A percentile compares a stretch with the other conserved stretches of the same genome.
Conservation (phyloP, 1,140 invertebrate species). For the Diachasma alloeum region DNA sequence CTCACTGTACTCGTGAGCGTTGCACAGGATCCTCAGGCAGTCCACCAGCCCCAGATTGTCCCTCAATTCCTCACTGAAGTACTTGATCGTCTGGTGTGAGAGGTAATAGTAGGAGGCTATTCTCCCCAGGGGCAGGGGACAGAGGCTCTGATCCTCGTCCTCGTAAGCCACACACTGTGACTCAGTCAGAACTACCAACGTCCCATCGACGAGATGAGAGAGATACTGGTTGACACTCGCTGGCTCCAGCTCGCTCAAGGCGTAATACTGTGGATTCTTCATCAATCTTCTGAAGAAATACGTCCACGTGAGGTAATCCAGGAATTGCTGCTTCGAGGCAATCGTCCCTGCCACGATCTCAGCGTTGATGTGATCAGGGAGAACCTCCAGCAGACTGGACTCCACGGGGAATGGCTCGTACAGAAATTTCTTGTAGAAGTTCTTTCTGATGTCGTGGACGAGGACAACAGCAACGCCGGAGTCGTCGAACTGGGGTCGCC, state of each 20-base stretch:
- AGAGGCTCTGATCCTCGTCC: slow-evolving; percentile 69
- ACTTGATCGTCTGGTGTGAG: slow-evolving; percentile 89
- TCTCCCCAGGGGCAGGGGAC: slow-evolving; percentile 87
- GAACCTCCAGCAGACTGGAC: slow-evolving; percentile 88
- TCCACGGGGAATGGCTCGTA: slow-evolving; percentile 99
- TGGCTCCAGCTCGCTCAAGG: slow-evolving; percentile 80
- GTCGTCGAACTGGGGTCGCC: slow-evolving; percentile 95
- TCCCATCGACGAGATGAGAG: slow-evolving; percentile 79
- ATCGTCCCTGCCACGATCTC: slow-evolving; percentile 97
- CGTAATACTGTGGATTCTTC: slow-evolving; percentile 94
- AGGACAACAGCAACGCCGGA: slow-evolving; percentile 95
- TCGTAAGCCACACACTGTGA: slow-evolving; percentile 81
- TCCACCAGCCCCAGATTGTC: slow-evolving; percentile 74
- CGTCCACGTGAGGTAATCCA: slow-evolving; percentile 98
- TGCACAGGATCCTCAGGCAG: slow-evolving; percentile 82
- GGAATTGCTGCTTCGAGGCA: slow-evolving; percentile 88
- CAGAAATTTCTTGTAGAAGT: slow-evolving; percentile 99
- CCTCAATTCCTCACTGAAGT: slow-evolving; percentile 78
- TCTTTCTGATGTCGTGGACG: slow-evolving; percentile 98
- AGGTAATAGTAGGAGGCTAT: slow-evolving; percentile 98
- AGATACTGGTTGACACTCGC: slow-evolving; percentile 79
- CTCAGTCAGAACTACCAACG: slow-evolving; percentile 74
- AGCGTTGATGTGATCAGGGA: slow-evolving; percentile 97
- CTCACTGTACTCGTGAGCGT: slow-evolving; percentile 91
- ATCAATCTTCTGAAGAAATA: slow-evolving; percentile 95